phyloP scores from a whole-genome alignment of 2,797 vertebrate genomes.

The Huso huso region DNA sequence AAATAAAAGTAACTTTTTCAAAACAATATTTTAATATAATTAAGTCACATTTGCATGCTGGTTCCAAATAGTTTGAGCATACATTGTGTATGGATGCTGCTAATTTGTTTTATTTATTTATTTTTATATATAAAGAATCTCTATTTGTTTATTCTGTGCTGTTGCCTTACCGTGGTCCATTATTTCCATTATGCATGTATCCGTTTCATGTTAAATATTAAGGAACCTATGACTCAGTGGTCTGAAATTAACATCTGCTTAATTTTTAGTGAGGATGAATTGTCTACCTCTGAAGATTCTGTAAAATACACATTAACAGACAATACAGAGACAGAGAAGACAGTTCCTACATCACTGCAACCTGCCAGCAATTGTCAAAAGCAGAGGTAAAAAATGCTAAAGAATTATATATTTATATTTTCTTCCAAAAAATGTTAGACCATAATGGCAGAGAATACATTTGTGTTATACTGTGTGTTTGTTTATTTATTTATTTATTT shows the following conservation, averaged over 20 bases:
- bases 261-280: slow-evolving; percentile 78
- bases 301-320: slow-evolving; percentile 71
- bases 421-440: too few species aligned
- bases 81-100: too few species aligned
- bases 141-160: not conserved
- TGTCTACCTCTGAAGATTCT: slow-evolving; percentile 78
- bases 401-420: too few species aligned
- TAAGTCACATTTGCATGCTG: too few species aligned
- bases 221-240: slow-evolving; percentile 10
- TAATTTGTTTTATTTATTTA: slow-evolving; percentile 18
- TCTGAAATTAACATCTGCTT: too few species aligned
- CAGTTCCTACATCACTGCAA: slow-evolving; percentile 45
- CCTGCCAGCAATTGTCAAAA: slow-evolving; percentile 65
- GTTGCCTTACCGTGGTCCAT: slow-evolving; percentile 12
- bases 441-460: too few species aligned
- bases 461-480: too few species aligned
- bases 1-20: too few species aligned
- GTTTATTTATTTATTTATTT: too few species aligned
- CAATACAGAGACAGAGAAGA: slow-evolving; percentile 59
- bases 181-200: slow-evolving; percentile 45
- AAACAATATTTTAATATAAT: too few species aligned
- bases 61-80: too few species aligned
- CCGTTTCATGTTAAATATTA: slow-evolving; percentile 17
- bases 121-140: slow-evolving; percentile 16
- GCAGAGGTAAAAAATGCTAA: slow-evolving; percentile 57